phyloP scores from a whole-genome alignment of 92 coral and sea anemone genomes.

The Zoanthus gigantus region DNA sequence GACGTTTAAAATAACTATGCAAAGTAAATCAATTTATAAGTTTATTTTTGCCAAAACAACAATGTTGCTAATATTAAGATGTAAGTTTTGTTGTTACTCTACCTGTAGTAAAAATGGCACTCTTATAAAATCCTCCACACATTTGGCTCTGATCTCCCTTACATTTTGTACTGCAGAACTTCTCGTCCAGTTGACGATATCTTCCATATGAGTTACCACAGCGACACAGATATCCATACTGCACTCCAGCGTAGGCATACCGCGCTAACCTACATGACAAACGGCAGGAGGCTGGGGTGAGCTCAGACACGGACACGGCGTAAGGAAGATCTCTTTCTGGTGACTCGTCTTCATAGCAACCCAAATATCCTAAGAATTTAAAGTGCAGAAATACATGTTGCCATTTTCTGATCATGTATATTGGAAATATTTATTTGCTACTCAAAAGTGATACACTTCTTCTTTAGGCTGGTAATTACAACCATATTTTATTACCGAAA shows the following conservation, averaged over 20 bases:
- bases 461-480: too few relatives aligned
- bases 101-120: constrained; percentile 93
- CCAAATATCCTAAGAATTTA: constrained; percentile 74
- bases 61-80: too few relatives aligned
- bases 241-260: constrained; percentile 95
- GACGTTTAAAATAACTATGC: too few relatives aligned
- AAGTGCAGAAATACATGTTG: too few relatives aligned
- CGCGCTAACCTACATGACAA: constrained; percentile 82
- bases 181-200: constrained; percentile 80
- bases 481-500: too few relatives aligned
- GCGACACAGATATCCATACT: constrained; percentile 97
- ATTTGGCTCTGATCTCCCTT: constrained; percentile 85
- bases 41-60: too few relatives aligned
- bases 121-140: constrained; percentile 96
- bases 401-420: too few relatives aligned
- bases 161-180: constrained; percentile 82
- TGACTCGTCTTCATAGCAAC: constrained; percentile 91
- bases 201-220: constrained; percentile 96
- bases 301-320: constrained; percentile 77
- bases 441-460: too few relatives aligned
- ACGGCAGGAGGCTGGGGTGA: constrained; percentile 92
- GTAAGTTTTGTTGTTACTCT: background rate
- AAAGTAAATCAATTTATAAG: too few relatives aligned
- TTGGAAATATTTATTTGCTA: too few relatives aligned
- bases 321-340: constrained; percentile 89